phyloP scores from a whole-genome alignment of 2,113 vertebrate species.

The Phoenicopterus ruber region DNA sequence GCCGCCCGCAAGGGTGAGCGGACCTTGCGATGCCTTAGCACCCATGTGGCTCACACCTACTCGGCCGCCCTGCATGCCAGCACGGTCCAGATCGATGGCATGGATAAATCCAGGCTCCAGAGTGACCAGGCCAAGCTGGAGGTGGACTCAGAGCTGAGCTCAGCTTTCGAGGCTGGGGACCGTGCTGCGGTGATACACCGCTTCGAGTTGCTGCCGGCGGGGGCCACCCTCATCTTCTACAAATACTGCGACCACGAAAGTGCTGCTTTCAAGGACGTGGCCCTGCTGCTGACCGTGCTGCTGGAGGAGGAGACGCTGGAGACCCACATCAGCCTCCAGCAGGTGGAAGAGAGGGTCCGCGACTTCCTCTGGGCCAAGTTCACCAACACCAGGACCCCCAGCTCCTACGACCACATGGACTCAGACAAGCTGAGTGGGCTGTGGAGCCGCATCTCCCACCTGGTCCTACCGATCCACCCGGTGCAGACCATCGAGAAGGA shows the following conservation, averaged over 20 bases:
- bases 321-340: constrained; percentile 48
- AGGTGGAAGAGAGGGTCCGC: constrained; percentile 87
- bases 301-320: constrained; percentile 78
- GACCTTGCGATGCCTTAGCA: constrained; percentile 85
- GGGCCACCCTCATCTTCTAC: constrained; percentile 93
- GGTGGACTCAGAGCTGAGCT: constrained; percentile 80
- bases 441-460: constrained; percentile 83
- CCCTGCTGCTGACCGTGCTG: constrained; percentile 87
- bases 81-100: constrained; percentile 76
- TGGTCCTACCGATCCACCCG: constrained; percentile 73
- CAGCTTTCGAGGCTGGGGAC: constrained; percentile 75
- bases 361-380: constrained; percentile 83
- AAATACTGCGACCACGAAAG: constrained; percentile 96
- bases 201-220: constrained; percentile 88
- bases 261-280: constrained; percentile 86
- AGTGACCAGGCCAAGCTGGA: constrained; percentile 83
- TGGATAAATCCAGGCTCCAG: constrained; percentile 61
- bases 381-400: neutral
- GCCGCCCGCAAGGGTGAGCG: constrained; percentile 72
- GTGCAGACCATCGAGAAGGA: constrained; percentile 66
- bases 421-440: constrained; percentile 78
- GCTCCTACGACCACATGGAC: constrained; percentile 73
- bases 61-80: constrained; percentile 71
- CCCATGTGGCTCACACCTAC: constrained; percentile 75
- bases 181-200: constrained; percentile 85